Base-by-base conservation (phyloP, 1,140 invertebrate species). In the Bemisia tabaci region DNA sequence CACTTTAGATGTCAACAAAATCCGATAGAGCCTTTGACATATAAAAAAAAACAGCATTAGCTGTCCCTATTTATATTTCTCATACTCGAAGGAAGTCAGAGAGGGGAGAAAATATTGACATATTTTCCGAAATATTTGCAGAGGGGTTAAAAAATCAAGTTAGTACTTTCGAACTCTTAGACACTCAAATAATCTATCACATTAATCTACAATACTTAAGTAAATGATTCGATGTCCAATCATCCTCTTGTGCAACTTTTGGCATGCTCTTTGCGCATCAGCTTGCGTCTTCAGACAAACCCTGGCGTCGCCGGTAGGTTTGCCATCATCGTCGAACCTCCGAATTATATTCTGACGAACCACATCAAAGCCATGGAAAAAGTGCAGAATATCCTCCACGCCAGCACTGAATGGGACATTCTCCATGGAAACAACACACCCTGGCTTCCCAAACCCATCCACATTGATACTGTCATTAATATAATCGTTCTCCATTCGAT, bases 391-490 rank as follows among this genome's bases (percentile, higher is more conserved):
- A 68, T 97, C 93, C 63, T 91, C 87, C 12, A 93, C 86, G 5
- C 84, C 83, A 0, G 92, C 91, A 66, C 88, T 85, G 75, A 88
- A 94, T 0, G 92, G 92, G 0, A 96, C 85, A 76, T 96, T 96
- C 72, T 89, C 85, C 71, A 94, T 78, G 0, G 84, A 84, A 0
- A 96, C 77, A 0, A 94, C 89, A 74, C 91, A 94, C 11, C 91
- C 90, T 1, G 87, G 87, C 59, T 85, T 84, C 1, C 85, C 87
- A 70, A 91, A 91, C 39, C 82, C 83, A 23, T 88, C 81, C 22
- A 81, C 74, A 25, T 75, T 75, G 62, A 70, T 39, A 48, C 33
- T 63, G 59, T 69, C 70, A 24, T 65, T 67, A 25, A 72, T 61
- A 27, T 77, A 78, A 1, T 21, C 17, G 21, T 26, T 21, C 21